Conservation (phyloP, 1,140 invertebrate species). For the Meloidogyne chitwoodi region DNA sequence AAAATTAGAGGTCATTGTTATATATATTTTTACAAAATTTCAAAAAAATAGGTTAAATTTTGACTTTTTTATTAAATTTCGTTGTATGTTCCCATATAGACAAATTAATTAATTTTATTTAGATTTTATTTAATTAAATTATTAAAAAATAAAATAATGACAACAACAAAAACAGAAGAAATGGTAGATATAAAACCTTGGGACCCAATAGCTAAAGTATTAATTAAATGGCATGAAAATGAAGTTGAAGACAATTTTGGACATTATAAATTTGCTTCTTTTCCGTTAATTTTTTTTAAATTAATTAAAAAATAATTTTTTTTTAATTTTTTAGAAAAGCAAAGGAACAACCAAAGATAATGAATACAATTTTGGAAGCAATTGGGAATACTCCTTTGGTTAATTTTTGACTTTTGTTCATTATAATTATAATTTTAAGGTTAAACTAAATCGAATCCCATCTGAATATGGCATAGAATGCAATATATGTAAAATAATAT, state of each 20-base stretch:
- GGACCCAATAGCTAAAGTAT: constrained; percentile 17
- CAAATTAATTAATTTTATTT: neutral
- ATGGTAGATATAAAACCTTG: constrained; percentile 10
- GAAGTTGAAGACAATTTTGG: constrained; percentile 39
- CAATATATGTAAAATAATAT: constrained; percentile 93
- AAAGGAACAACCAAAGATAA: constrained; percentile 62
- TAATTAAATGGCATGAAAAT: constrained; percentile 34
- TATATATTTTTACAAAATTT: no score
- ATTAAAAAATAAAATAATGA: neutral
- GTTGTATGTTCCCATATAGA: no score
- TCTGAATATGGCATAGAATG: constrained; percentile 78
- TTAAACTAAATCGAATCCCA: constrained; percentile 77
- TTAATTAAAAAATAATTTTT: neutral
- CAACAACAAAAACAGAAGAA: neutral
- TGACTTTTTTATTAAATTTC: no score
- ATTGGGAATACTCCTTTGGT: constrained; percentile 91
- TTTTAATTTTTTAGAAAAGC: constrained; percentile 13
- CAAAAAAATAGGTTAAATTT: no score
- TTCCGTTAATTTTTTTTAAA: constrained; percentile 19
- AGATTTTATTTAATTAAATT: neutral
- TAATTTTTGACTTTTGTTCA: no score
- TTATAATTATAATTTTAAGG: no score
- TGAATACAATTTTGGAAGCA: constrained; percentile 75
- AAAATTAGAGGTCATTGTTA: no score
- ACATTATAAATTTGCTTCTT: constrained; percentile 29